Evolutionary conservation across 2,797 vertebrate genomes (phyloP), one percentile per base, ranked within the genome.

Genomic region (Scyliorhinus canicula): DNA sequence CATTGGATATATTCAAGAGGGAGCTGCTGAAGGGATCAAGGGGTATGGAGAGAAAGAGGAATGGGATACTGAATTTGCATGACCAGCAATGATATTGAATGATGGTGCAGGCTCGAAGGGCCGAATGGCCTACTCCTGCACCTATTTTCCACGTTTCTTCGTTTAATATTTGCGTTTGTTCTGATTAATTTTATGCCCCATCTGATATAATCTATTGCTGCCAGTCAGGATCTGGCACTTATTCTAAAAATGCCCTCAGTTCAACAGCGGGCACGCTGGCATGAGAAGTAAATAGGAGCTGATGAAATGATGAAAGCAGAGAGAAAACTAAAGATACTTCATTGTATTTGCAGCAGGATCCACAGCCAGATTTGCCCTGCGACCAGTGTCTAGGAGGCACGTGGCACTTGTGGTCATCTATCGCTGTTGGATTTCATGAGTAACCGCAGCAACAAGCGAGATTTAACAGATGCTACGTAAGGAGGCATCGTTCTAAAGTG

Each of bases 381-480:
- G 55, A n/a, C 86, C 55, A 91, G n/a, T 63, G 31, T 19, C 16
- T n/a, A 63, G 35, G 55, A 40, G 26, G 40, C 31, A 63, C 4
- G 52, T 60, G 52, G 31, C 52, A 90, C 26, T 57, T 63, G 16
- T 60, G 88, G 35, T 60, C 0, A 57, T n/a, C n/a, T 91, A 24
- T 91, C 88, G 63, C 57, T 50, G 47, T 91, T 55, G 60, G 88
- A 57, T 60, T 63, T 60, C 26, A 91, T 16, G 63, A 63, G 35
- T n/a, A 93, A 5, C 90, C 21, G 19, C 57, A 65, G 63, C 40
- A 16, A 67, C 40, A 16, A 67, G 11, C 28, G 63, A 60, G 35
- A 90, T 90, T 90, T 14, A 90, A 90, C 86, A 65, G 35, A 93
- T 44, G 40, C n/a, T 67, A 28, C 63, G 67, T 11, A 93, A 93